Conservation (phyloP, 2,113 vertebrate species). For the Capreolus pygargus region DNA sequence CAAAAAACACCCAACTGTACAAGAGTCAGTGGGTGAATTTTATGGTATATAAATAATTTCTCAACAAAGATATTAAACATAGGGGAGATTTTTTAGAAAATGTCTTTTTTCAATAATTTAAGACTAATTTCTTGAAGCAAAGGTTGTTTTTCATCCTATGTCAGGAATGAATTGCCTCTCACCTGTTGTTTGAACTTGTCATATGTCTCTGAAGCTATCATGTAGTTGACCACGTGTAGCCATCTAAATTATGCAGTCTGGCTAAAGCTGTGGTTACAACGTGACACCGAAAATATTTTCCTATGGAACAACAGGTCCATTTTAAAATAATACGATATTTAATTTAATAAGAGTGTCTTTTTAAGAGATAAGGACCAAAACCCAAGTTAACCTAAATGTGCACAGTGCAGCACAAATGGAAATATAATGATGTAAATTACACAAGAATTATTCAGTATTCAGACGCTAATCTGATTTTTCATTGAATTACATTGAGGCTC, state of each 20-base stretch:
- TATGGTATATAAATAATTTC: neutral
- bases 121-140: neutral
- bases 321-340: constrained; percentile 1
- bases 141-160: neutral
- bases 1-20: neutral
- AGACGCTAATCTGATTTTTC: constrained; percentile 78
- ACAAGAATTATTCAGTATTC: constrained; percentile 80
- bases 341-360: constrained; percentile 52
- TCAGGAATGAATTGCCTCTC: neutral
- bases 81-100: neutral
- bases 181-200: neutral
- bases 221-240: neutral
- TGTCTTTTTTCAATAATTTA: neutral
- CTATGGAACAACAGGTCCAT: neutral
- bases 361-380: constrained; percentile 59
- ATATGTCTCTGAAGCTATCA: accelerated
- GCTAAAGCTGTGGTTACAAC: neutral
- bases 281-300: constrained; percentile 2
- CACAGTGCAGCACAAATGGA: constrained; percentile 73
- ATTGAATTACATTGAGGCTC: constrained; percentile 70
- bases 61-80: neutral
- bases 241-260: neutral
- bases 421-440: constrained; percentile 75
- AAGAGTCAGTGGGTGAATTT: neutral
- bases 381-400: constrained; percentile 67